phyloP scores from a whole-genome alignment of 2,113 vertebrate species.

The Abramis brama region DNA sequence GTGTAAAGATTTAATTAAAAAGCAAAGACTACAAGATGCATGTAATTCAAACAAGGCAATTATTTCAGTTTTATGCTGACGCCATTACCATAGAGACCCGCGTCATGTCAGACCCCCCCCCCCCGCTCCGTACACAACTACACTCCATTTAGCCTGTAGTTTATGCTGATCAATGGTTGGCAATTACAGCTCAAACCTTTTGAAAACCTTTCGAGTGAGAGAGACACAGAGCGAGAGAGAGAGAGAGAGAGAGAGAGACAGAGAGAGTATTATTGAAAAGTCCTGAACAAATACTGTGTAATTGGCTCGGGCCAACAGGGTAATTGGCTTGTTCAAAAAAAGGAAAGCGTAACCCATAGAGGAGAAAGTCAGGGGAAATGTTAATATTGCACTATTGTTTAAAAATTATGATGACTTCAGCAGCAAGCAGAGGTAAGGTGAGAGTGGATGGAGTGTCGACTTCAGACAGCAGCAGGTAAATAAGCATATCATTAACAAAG shows the following conservation, averaged over 20 bases:
- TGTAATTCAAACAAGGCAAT: conserved; percentile 50
- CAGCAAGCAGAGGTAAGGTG: conserved; percentile 46
- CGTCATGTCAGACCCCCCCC: conserved; percentile 42
- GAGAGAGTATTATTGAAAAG: conserved; percentile 74
- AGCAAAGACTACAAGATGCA: conserved; percentile 28
- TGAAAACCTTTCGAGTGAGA: conserved; percentile 30
- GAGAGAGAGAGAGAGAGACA: conserved; percentile 37
- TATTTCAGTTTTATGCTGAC: conserved; percentile 58
- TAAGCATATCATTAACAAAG: conserved; percentile 78
- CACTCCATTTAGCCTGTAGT: conserved; percentile 38
- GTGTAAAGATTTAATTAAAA: conserved; percentile 50
- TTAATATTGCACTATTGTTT: conserved; percentile 61
- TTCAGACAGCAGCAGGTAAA: conserved; percentile 70
- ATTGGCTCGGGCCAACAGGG: conserved; percentile 68
- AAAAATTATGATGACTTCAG: conserved; percentile 67
- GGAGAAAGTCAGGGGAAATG: conserved; percentile 57
- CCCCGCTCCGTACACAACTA: conserved; percentile 28
- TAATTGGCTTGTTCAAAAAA: conserved; percentile 67
- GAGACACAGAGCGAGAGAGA: conserved; percentile 10
- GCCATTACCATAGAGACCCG: conserved; percentile 48
- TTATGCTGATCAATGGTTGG: conserved; percentile 58
- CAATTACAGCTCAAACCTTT: conserved; percentile 42
- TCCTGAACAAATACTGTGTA: conserved; percentile 76
- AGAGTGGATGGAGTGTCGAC: conserved; percentile 42
- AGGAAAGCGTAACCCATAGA: conserved; percentile 52